Base-by-base conservation (phyloP, 2,888 invertebrate genomes). In the Pimpla rufipes region DNA sequence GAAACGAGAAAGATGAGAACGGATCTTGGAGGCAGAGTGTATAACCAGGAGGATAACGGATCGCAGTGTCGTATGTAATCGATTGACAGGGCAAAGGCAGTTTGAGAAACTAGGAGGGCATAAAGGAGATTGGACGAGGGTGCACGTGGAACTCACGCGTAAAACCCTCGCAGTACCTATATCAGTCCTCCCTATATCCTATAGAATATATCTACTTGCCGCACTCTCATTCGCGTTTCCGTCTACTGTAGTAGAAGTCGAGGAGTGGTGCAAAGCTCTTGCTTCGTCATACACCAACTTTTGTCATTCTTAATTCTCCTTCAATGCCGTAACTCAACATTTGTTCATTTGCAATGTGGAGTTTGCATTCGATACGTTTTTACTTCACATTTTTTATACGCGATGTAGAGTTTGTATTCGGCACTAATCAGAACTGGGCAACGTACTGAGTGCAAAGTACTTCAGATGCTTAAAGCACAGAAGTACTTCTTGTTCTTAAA, bases 101-200 rank as follows among this genome's bases (percentile, higher is more conserved):
- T 89, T 89, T 84, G 88, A 87, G 90, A 89, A 91, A 91, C 88
- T 88, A 81, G 87, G 67, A 87, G 88, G 88, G 88, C 88, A 91
- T 91, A 91, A 91, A 91, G 88, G 88, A 91, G 90, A 91, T 91
- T 91, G 91, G 90, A 91, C 89, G 89, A 87, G 88, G 86, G 88
- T 85, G 85, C 81, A 37, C 55, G 76, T 50, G 71, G 55, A 75
- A 71, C 73, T 77, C 42, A 79, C 86, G 79, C 88, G 86, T 88
- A 88, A 88, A 89, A 75, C 68, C 86, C 87, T 85, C 80, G 85
- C 79, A 85, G 87, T 86, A 79, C 80, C 81, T 79, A 75, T 88
- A 82, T 83, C 84, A 35, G 66, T 73, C 55, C 45, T 68, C 42
- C 13, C 70, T 81, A 23, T 76, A 64, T 70, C 55, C 75, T 3